These are phyloP conservation scores for Pardalotus punctatus DNA, from an alignment of 2,113 vertebrate species.

Conservation along the genomic window DNA sequence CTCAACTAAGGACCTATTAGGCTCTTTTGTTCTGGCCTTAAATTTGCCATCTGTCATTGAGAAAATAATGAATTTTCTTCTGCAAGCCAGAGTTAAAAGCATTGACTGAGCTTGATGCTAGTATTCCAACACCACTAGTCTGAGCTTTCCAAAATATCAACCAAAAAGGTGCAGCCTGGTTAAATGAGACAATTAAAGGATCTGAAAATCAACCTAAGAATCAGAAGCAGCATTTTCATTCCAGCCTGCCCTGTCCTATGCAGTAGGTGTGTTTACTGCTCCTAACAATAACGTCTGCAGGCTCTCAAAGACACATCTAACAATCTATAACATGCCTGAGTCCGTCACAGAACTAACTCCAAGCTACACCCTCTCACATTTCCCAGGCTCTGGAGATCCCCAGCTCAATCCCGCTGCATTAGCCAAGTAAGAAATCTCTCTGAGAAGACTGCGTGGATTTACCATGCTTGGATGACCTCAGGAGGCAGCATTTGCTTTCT, in stretches of 20 bases:
- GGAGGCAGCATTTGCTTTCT: conserved; percentile 15
- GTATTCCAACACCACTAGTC: neutral
- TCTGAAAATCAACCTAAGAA: neutral
- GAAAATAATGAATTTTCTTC: neutral
- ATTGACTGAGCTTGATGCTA: neutral
- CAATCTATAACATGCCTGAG: neutral
- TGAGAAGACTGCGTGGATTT: neutral
- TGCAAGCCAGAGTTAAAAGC: neutral
- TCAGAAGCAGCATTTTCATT: neutral
- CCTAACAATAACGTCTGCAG: neutral
- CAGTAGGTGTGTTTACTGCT: neutral
- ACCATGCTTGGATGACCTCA: conserved; percentile 2
- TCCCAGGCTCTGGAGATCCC: neutral
- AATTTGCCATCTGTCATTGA: neutral
- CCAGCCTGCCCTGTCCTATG: neutral
- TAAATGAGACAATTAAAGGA: neutral
- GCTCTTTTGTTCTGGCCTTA: neutral
- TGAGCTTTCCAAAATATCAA: neutral
- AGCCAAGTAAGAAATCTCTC: neutral
- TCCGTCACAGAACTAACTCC: neutral
- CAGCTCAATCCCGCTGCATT: neutral
- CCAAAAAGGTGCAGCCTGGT: neutral
- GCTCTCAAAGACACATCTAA: neutral
- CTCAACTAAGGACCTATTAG: neutral
- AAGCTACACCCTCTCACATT: neutral